Evolutionary conservation across 2,888 invertebrate species (phyloP).

Genomic region (Sinhomidia bicolor): DNA sequence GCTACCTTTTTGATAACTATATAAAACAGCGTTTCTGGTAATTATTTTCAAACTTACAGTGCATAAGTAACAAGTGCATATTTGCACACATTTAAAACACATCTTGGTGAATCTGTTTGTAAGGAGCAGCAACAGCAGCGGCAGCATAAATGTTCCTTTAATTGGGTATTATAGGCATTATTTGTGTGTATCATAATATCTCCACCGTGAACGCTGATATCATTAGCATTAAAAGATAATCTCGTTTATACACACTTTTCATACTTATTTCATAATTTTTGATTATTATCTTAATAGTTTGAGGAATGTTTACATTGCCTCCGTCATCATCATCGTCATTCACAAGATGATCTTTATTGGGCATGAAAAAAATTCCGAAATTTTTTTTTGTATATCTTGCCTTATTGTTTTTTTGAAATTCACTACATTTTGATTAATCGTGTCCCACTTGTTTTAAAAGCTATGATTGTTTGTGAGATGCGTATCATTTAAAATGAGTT

Average conservation of each 20-base stretch:
- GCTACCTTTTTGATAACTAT: constrained; percentile 30
- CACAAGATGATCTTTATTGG: neutral
- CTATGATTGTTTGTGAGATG: neutral
- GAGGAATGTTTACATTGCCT: neutral
- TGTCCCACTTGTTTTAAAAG: constrained; percentile 30
- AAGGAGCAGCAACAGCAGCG: no score
- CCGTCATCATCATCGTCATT: no score
- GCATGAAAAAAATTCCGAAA: constrained; percentile 8
- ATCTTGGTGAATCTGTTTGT: neutral
- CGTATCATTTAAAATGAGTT: constrained; percentile 6
- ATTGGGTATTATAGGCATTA: neutral
- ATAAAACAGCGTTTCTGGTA: neutral
- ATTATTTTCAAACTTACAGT: neutral
- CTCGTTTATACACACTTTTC: constrained; percentile 4
- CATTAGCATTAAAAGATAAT: neutral
- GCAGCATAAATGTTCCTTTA: neutral
- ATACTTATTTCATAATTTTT: constrained; percentile 27
- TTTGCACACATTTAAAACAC: no score
- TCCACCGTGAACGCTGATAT: neutral
- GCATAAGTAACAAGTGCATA: no score
- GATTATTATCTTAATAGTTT: constrained; percentile 10
- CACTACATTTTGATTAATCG: neutral
- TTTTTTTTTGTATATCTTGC: neutral
- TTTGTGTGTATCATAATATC: neutral
- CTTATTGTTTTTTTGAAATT: neutral